These are phyloP conservation scores for Drosophila teissieri DNA, from an alignment of 1,140 invertebrate species.

Conservation along the genomic window DNA sequence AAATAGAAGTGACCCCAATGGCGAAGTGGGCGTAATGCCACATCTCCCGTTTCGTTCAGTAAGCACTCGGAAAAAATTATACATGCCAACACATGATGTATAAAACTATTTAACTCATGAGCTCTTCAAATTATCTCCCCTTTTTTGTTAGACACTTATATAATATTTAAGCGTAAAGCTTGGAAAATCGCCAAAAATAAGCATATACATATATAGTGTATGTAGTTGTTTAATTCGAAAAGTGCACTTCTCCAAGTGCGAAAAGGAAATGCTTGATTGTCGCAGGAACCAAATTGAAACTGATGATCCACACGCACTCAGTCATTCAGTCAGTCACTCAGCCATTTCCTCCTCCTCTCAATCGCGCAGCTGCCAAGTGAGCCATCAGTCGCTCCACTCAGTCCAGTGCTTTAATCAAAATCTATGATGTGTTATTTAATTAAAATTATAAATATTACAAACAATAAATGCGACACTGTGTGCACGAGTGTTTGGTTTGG, in stretches of 20 bases:
- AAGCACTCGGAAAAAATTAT: conserved; percentile 2
- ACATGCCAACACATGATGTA: background rate
- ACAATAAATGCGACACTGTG: conserved; percentile 58
- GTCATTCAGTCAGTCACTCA: conserved; percentile 9
- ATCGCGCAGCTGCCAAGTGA: conserved; percentile 59
- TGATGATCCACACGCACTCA: conserved; percentile 50
- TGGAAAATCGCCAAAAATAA: background rate
- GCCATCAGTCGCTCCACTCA: conserved; percentile 50
- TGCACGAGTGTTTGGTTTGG: conserved; percentile 20
- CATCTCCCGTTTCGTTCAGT: background rate
- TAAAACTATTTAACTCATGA: too few species aligned
- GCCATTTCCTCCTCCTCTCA: conserved; percentile 41
- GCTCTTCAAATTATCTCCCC: too few species aligned
- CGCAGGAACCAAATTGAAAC: conserved; percentile 53
- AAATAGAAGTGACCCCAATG: conserved; percentile 42
- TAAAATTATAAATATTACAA: conserved; percentile 82
- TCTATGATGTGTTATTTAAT: conserved; percentile 70
- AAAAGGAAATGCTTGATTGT: conserved; percentile 63
- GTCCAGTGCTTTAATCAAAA: conserved; percentile 45
- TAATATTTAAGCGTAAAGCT: background rate
- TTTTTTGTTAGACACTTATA: background rate
- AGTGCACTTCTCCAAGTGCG: conserved; percentile 16
- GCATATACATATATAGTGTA: background rate
- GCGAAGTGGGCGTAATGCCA: conserved; percentile 4
- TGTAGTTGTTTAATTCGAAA: background rate